Percentiles rank a stretch among this genome's conserved stretches.
Evolutionary conservation across 2,113 vertebrate genomes (phyloP).

Genomic region (Myxocyprinus asiaticus): DNA sequence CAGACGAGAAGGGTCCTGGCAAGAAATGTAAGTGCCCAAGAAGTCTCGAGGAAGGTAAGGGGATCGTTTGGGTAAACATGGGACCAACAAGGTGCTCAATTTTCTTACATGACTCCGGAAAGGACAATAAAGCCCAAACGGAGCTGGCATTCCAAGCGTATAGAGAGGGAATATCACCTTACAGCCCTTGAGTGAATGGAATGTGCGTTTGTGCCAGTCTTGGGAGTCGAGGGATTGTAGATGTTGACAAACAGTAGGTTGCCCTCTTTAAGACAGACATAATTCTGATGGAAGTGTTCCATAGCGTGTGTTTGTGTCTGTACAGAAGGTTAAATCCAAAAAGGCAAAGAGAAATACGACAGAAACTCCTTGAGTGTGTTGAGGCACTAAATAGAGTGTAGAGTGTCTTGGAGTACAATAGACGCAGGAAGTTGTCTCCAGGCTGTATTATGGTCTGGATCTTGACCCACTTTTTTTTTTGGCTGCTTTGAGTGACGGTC

Average conservation of each 20-base stretch:
- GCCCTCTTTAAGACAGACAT: neutral
- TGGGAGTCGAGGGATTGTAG: neutral
- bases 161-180: neutral
- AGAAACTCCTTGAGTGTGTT: neutral
- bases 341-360: neutral
- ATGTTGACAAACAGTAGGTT: neutral
- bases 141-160: constrained; percentile 11
- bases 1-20: neutral
- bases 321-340: neutral
- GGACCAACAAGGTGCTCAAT: too few relatives aligned
- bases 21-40: neutral
- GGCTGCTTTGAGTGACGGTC: neutral
- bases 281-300: neutral
- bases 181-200: neutral
- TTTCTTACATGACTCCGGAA: constrained; percentile 7
- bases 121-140: neutral
- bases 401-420: neutral
- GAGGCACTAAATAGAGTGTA: neutral
- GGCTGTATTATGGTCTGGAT: neutral
- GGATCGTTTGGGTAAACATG: neutral
- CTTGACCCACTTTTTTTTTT: neutral
- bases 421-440: neutral
- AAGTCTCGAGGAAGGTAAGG: neutral
- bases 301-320: too few relatives aligned
- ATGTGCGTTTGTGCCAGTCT: too few relatives aligned